Conservation (phyloP, 2,113 vertebrate species). For the human (Homo sapiens) region DNA sequence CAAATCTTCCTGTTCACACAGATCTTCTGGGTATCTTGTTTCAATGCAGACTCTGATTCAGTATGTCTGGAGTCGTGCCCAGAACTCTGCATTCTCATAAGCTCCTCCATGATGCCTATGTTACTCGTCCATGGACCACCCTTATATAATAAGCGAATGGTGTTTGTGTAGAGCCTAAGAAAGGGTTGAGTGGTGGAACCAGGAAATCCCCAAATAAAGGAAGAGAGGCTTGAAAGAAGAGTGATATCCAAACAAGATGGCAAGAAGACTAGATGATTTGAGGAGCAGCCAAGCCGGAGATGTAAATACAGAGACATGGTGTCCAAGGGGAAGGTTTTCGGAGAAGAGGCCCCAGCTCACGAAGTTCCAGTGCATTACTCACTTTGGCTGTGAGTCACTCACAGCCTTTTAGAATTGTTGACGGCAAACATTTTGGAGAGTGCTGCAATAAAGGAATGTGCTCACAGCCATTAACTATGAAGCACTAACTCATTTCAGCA, state of each 20-base stretch:
- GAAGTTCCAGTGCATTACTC: conserved; percentile 19
- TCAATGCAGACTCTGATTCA: background rate
- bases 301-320: background rate
- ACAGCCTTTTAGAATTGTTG: conserved; percentile 53
- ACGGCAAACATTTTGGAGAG: conserved; percentile 69
- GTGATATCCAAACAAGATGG: background rate
- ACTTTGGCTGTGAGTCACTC: conserved; percentile 52
- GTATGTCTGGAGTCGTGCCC: background rate
- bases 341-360: background rate
- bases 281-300: background rate
- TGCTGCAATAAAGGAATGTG: conserved; percentile 28
- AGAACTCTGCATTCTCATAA: background rate
- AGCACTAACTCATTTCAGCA: conserved; percentile 74
- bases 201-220: background rate
- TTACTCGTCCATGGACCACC: background rate
- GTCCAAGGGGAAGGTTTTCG: background rate
- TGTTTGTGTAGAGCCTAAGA: background rate
- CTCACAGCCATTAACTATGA: conserved; percentile 62
- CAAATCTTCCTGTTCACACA: fast-evolving
- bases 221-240: background rate
- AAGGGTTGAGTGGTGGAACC: background rate
- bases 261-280: fast-evolving
- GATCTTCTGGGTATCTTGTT: background rate
- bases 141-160: background rate
- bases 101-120: too few species aligned